Evolutionary conservation across 1,140 invertebrate species (phyloP), one percentile per base, ranked within the genome.

Genomic region (Drosophila baimaii): DNA sequence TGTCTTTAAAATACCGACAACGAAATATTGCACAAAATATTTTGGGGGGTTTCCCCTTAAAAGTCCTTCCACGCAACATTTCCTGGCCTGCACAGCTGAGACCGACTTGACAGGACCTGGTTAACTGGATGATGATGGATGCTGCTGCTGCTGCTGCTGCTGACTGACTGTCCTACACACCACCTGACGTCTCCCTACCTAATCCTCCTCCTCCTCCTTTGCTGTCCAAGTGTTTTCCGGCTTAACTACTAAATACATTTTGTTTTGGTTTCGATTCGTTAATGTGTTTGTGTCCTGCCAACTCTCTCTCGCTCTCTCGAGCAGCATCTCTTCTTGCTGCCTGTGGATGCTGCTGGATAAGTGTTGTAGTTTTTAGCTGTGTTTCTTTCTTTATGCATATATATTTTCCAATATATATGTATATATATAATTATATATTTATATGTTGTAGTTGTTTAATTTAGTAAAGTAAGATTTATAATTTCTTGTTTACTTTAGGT

Each of bases 391-490:
- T 79, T 69, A 78, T 82, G 64, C 61, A 79, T 71, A 80, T 71
- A 81, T 79, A 69, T 80, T 57, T 63, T 51, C 2, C 15, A 49
- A 61, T 64, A 74, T 81, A 77, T 84, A 79, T 76, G 64, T 74
- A 52, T 33, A 35, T 77, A 69, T 83, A 62, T 76, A 64, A 73
- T 54, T 49, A 44, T 75, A 59, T 81, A 65, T 63, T 31, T 58
- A 55, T 76, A 70, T 52, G 29, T 52, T 58, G 70, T 81, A 81
- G 56, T 62, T 69, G 54, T 90, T 75, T 77, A 90, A 90, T 90
- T 90, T 86, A 90, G 76, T 90, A 90, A 90, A 90, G 81, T 90
- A 90, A 90, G 65, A 70, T 90, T 79, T 90, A 79, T 88, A 88
- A 76, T 90, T 85, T 81, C 83, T 86, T 75, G 63, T 86, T 90